Evolutionary conservation across 2,113 vertebrate genomes (phyloP), one percentile per base, ranked within the genome.

Genomic region (Mugil cephalus): DNA sequence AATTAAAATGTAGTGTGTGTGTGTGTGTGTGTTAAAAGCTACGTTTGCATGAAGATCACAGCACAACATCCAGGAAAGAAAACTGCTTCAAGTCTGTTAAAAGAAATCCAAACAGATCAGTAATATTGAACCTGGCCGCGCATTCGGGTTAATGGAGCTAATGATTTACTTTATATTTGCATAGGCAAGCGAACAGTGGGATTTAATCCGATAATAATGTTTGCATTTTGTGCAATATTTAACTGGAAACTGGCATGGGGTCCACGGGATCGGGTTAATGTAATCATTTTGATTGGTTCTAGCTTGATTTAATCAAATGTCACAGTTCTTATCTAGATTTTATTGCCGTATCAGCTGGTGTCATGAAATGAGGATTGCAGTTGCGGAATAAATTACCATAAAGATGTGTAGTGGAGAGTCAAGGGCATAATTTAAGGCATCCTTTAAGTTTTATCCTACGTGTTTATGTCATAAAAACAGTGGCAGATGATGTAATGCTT

Each of bases 291-390:
- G 24, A 30, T 30, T 2, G 5, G 2, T 30, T 71, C 65, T 38
- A 53, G 10, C 60, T 61, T 69, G 38, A 54, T 79, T 69, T 68
- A 73, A 76, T 30, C 39, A 45, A 73, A 69, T 15, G 47, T 19
- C 60, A 39, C 46, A 60, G 34, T 50, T 56, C 13, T 38, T 30
- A 30, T 30, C 3, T 30, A 30, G 24, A 30, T 30, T 30, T 30
- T 30, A 30, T n/a, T n/a, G n/a, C n/a, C n/a, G n/a, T n/a, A n/a
- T 30, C 24, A 30, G 24, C 24, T 30, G 24, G 24, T 5, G 5
- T 30, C 24, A 30, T 3, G 3, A 5, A 30, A 71, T 64, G 40
- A 60, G 58, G 56, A 36, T 56, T 18, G 34, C 15, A 73, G 36
- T 38, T 43, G 14, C 8, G 43, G 24, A 54, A 59, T 53, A 43